Evolutionary conservation across 2,888 invertebrate species (phyloP), one percentile per base, ranked within the genome.

Genomic region (Hirudinaria manillensis): DNA sequence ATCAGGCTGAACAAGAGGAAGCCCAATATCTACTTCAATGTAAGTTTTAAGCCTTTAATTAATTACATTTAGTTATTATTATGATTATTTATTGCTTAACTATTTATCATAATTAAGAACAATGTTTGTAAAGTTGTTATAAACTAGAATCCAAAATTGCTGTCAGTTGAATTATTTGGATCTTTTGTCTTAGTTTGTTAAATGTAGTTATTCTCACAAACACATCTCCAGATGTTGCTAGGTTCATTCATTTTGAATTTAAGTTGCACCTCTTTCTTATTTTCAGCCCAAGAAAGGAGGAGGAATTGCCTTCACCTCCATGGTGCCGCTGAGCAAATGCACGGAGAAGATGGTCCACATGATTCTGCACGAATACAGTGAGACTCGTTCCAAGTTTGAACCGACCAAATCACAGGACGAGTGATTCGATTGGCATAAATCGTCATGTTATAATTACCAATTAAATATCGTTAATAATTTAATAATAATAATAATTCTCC

Each of bases 11-110:
- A 99, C 86, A 95, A 93, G 85, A 87, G 87, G 76, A 95, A 93
- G 85, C 99, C 99, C 3, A 96, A 98, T 85, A 98, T 99, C 85
- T 99, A 99, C 87, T 99, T 95, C 85, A 99, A 98, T 89, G 92
- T 93, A 72, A 65, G 36, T 10, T 27, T 36, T 13, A 45, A 70
- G 16, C 13, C 27, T 29, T n/a, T 56, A 7, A 24, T 65, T 24
- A 6, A 10, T 36, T 36, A 36, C 36, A 36, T 36, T 10, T n/a
- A n/a, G 36, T 36, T 10, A 36, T 36, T 75, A 51, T 73, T 10
- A 55, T 71, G 3, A 32, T 72, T 71, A 24, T 29, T 71, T 6
- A 6, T 70, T 36, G 10, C 36, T 6, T 10, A 38, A 3, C 10
- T 38, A 38, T 6, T n/a, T n/a, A n/a, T n/a, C n/a, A n/a, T n/a